Conservation (phyloP, 1,140 invertebrate species). For the Tenebrio molitor region DNA sequence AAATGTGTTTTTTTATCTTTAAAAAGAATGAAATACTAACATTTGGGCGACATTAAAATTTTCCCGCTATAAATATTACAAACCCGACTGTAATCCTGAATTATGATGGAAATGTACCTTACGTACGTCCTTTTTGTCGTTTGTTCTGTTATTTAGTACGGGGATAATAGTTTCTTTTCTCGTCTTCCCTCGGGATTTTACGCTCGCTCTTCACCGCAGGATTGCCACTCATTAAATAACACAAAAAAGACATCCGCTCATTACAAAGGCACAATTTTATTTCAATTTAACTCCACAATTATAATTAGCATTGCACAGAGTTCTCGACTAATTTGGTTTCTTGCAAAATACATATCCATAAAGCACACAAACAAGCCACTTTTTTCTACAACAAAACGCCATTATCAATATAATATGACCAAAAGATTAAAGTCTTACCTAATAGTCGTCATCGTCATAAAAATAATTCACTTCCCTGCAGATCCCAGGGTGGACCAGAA, state of each 20-base stretch:
- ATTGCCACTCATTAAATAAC: conserved; percentile 29
- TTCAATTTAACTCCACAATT: conserved; percentile 6
- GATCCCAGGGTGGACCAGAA: conserved; percentile 11
- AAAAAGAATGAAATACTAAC: conserved; percentile 33
- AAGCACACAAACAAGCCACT: no score
- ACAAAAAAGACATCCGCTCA: conserved; percentile 7
- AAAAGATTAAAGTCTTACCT: conserved; percentile 14
- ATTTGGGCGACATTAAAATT: conserved; percentile 44
- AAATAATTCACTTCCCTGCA: conserved; percentile 38
- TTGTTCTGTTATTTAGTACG: conserved; percentile 38
- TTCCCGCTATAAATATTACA: conserved; percentile 44
- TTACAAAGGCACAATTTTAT: conserved; percentile 32
- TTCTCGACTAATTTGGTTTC: no score
- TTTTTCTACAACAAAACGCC: conserved; percentile 11
- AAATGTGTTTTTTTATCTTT: conserved; percentile 36
- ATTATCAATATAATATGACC: not conserved
- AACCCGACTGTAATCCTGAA: conserved; percentile 39
- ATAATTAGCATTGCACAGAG: not conserved
- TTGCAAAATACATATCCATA: no score
- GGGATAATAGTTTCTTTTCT: conserved; percentile 40
- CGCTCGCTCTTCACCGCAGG: conserved; percentile 29
- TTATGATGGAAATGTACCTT: conserved; percentile 45
- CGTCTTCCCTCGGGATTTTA: conserved; percentile 32
- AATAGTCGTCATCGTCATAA: conserved; percentile 23
- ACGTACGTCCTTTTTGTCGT: conserved; percentile 38